A percentile compares a stretch with the other conserved stretches of the same genome.
phyloP scores from a whole-genome alignment of 92 coral and sea anemone genomes.

The Zoanthus sociatus region DNA sequence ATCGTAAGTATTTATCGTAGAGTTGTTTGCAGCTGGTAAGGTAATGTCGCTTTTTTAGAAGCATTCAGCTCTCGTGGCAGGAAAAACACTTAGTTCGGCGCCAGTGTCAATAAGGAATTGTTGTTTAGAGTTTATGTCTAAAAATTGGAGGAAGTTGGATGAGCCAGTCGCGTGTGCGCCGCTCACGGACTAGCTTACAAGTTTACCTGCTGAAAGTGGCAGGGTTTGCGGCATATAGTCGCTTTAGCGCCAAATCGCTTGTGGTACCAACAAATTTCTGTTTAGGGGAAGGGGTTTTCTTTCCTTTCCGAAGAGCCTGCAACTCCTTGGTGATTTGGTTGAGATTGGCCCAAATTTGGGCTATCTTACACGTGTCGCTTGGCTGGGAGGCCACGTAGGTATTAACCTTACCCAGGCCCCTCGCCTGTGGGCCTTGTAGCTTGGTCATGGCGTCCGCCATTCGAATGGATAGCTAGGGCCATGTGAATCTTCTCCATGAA shows the following conservation, averaged over 20 bases:
- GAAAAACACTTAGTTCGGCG: slow-evolving; percentile 58
- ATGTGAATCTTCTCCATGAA: slow-evolving; percentile 51
- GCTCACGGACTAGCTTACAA: slow-evolving; percentile 57
- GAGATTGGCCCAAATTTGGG: slow-evolving; percentile 1
- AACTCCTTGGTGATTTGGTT: no score
- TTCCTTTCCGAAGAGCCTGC: not conserved
- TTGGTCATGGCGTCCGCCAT: slow-evolving; percentile 70
- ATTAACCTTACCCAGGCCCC: not conserved
- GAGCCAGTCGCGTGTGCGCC: slow-evolving; percentile 60
- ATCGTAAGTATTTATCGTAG: no score
- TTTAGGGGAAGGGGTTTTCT: no score
- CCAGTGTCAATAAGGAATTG: slow-evolving; percentile 61
- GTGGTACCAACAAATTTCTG: slow-evolving; percentile 60
- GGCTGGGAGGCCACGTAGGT: not conserved
- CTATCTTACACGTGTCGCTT: not conserved
- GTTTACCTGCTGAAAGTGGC: slow-evolving; percentile 62
- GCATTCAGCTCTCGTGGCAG: no score
- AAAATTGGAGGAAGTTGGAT: slow-evolving; percentile 42
- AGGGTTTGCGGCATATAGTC: slow-evolving; percentile 56
- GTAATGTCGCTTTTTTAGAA: no score
- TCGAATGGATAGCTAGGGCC: slow-evolving; percentile 50
- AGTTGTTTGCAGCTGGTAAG: no score
- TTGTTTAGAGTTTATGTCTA: slow-evolving; percentile 52
- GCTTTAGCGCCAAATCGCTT: slow-evolving; percentile 47
- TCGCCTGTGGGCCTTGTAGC: slow-evolving; percentile 61